Conservation (phyloP, 2,797 vertebrate species). For the Staurois parvus region DNA sequence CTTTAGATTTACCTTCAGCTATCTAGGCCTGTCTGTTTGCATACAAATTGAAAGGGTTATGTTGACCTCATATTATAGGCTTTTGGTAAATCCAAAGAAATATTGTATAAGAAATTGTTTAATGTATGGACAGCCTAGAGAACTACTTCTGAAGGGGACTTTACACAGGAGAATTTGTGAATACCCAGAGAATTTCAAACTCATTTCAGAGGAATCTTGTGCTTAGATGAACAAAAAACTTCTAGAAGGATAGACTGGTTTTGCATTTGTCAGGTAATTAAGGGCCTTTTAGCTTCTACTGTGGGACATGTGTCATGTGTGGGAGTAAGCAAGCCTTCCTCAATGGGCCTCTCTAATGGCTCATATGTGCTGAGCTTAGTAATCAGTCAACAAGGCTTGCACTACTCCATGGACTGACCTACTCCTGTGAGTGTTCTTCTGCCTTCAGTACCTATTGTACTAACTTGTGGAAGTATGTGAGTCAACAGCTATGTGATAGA, state of each 20-base stretch:
- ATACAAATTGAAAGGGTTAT: no score
- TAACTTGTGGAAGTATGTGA: background rate
- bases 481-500: background rate
- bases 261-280: constrained; percentile 86
- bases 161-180: constrained; percentile 77
- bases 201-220: constrained; percentile 70
- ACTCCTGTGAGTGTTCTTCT: constrained; percentile 61
- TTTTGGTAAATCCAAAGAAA: no score
- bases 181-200: constrained; percentile 78
- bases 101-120: no score
- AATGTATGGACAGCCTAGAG: no score
- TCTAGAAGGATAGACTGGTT: constrained; percentile 72
- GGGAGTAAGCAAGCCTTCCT: constrained; percentile 79
- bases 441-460: constrained; percentile 9
- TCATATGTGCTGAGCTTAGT: constrained; percentile 71
- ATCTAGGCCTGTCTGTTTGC: no score
- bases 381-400: constrained; percentile 71
- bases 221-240: constrained; percentile 73
- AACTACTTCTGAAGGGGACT: constrained; percentile 76
- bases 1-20: no score
- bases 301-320: constrained; percentile 75
- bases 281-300: constrained; percentile 78
- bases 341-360: constrained; percentile 71
- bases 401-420: constrained; percentile 43
- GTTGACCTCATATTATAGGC: no score